These are phyloP conservation scores for Falco biarmicus DNA, from an alignment of 2,797 vertebrate genomes.

Conservation along the genomic window DNA sequence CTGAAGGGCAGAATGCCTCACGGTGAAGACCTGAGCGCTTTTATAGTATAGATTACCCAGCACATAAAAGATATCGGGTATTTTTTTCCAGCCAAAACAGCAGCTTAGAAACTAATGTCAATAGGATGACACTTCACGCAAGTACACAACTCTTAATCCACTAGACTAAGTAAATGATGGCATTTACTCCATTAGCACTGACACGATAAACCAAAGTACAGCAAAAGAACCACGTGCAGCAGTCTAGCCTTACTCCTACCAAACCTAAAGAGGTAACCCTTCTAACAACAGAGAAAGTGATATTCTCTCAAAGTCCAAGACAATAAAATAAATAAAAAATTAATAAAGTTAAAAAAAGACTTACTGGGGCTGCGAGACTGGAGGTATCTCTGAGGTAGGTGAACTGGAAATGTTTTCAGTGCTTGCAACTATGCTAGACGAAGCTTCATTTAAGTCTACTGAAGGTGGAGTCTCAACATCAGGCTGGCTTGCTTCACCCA, in stretches of 20 bases:
- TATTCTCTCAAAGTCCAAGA: not conserved
- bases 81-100: not conserved
- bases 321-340: not conserved
- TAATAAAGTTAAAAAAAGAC: slow-evolving; percentile 5
- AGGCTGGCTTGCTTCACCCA: slow-evolving; percentile 67
- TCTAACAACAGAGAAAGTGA: not conserved
- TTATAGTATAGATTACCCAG: not conserved
- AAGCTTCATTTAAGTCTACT: slow-evolving; percentile 72
- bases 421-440: slow-evolving; percentile 61
- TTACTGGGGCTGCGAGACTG: slow-evolving; percentile 84
- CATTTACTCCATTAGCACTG: not conserved
- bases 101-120: not conserved
- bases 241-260: not conserved
- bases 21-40: not conserved
- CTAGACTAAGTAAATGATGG: not conserved
- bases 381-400: slow-evolving; percentile 91
- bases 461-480: slow-evolving; percentile 70
- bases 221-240: not conserved
- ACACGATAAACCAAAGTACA: not conserved
- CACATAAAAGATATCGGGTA: not conserved
- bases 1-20: not conserved
- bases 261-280: not conserved
- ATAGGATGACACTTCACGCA: not conserved
- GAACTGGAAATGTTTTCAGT: slow-evolving; percentile 85
- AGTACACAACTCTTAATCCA: not conserved